These are phyloP conservation scores for Polia nebulosa DNA, from an alignment of 2,888 invertebrate species.

Conservation along the genomic window DNA sequence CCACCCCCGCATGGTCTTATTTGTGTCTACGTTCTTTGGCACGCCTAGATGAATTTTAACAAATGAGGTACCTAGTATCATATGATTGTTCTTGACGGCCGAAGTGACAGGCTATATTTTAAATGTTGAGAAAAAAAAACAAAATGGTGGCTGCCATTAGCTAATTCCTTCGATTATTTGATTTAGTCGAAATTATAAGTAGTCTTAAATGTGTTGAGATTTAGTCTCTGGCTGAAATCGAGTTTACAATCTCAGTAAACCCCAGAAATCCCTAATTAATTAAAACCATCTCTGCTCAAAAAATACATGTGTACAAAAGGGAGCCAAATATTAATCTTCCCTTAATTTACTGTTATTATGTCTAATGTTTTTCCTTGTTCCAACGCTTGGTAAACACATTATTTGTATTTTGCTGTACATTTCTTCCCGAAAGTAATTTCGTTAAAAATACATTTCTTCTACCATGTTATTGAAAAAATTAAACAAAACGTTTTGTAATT, in stretches of 20 bases:
- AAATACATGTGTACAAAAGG: conserved; percentile 33
- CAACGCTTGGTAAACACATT: conserved; percentile 46
- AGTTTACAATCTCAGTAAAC: conserved; percentile 1
- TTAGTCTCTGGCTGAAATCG: neutral
- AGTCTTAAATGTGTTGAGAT: neutral
- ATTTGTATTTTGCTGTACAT: conserved; percentile 53
- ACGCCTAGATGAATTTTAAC: too few relatives aligned
- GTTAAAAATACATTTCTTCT: conserved; percentile 54
- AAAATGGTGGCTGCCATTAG: too few relatives aligned
- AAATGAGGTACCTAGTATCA: too few relatives aligned
- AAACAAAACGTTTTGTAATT: conserved; percentile 59
- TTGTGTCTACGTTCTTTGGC: too few relatives aligned
- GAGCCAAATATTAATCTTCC: conserved; percentile 44
- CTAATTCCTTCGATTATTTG: too few relatives aligned
- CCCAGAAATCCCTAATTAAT: conserved; percentile 18
- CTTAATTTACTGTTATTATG: conserved; percentile 56
- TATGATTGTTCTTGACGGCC: too few relatives aligned
- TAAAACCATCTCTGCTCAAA: conserved; percentile 21
- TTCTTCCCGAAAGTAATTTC: conserved; percentile 50
- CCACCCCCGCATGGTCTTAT: too few relatives aligned
- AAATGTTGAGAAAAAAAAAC: too few relatives aligned
- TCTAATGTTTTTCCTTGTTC: conserved; percentile 54
- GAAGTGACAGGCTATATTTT: too few relatives aligned
- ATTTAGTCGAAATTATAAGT: neutral
- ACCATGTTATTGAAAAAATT: conserved; percentile 24